Evolutionary conservation across 2,113 vertebrate genomes (phyloP), one percentile per base, ranked within the genome.

Genomic region (Salvelinus sp.): DNA sequence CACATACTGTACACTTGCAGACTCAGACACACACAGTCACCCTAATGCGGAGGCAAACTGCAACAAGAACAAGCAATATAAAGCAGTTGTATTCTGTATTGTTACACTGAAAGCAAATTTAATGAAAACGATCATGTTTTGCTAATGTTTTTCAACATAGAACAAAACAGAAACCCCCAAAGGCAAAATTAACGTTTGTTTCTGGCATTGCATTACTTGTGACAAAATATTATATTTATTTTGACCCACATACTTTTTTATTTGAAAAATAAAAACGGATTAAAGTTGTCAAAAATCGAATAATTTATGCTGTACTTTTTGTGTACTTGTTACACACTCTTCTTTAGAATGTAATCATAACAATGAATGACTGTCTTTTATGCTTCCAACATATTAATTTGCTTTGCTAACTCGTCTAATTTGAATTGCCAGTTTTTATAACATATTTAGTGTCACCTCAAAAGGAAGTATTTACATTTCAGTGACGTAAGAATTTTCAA

Each of bases 151-250:
- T 20, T 33, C 30, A 68, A 38, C 5, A 38, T 3, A 44, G 66
- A 27, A 33, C 14, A 30, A 68, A 30, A 20, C 2, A 68, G 13
- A 30, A 66, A 30, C 27, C 38, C 38, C 38, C 2, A 44, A 44
- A 44, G 38, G 6, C 13, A 38, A 33, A 38, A 48, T 23, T 1
- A 54, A 50, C 18, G 4, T 48, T 25, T 25, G 20, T 47, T 70
- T 62, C 62, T 48, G 22, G 25, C 33, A 64, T 50, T 60, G 47
- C 73, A 68, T 79, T 5, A 75, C 76, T 81, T 75, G 62, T 66
- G 62, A 76, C 38, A 54, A 86, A 74, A 62, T 57, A 3, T 63
- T 84, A 63, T 74, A 87, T 89, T 89, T 88, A 88, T 89, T 90
- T 83, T 87, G 79, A 85, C 64, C 58, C 75, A 25, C 75, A 25